Evolutionary conservation across 1,140 invertebrate genomes (phyloP).

Genomic region (Drosophila chauvacae): DNA sequence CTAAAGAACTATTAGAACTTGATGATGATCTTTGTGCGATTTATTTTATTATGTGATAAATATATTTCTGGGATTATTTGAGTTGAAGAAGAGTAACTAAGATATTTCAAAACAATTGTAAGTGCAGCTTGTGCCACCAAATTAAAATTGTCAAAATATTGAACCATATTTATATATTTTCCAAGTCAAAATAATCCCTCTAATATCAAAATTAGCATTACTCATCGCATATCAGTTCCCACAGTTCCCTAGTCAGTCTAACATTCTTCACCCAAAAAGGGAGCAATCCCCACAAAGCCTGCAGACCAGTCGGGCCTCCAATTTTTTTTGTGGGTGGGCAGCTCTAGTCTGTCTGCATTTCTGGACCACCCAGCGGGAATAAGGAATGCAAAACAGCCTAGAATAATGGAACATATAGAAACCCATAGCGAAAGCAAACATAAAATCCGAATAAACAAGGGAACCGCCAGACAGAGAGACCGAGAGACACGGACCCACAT

Average conservation of each 20-base stretch:
- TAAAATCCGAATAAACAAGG: constrained; percentile 40
- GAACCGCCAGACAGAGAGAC: constrained; percentile 21
- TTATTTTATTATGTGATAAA: background rate
- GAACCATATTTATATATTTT: background rate
- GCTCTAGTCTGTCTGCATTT: constrained; percentile 15
- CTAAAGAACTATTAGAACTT: background rate
- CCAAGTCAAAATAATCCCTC: background rate
- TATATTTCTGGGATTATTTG: background rate
- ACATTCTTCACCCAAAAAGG: constrained; percentile 4
- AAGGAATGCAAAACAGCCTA: constrained; percentile 27
- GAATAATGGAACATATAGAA: constrained; percentile 23
- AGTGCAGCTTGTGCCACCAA: background rate
- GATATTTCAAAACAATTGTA: background rate
- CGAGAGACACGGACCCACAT: background rate
- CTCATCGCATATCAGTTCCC: background rate
- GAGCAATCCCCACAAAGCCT: background rate
- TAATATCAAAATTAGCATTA: background rate
- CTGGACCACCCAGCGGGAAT: constrained; percentile 36
- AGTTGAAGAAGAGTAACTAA: too few species aligned
- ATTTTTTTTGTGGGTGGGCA: constrained; percentile 14
- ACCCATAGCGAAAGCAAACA: constrained; percentile 34
- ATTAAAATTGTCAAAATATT: background rate
- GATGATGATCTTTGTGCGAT: background rate
- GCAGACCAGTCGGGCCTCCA: constrained; percentile 20
- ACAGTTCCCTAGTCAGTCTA: background rate